Conservation (phyloP, 37 sponge, comb jelly and placozoan genomes). For the Dysidea cf. avara region DNA sequence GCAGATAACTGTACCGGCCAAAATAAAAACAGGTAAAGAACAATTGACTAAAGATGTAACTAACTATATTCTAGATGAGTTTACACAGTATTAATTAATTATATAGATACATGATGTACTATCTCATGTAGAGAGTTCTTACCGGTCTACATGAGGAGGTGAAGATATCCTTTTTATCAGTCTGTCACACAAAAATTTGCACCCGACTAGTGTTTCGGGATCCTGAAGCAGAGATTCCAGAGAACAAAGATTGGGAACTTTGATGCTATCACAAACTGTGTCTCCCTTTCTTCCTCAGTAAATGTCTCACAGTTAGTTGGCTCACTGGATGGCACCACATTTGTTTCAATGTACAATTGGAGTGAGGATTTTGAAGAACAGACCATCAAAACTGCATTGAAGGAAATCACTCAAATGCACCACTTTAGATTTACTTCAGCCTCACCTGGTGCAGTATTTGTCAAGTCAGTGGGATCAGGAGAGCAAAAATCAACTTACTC, state of each 20-base stretch:
- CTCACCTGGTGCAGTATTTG: no score
- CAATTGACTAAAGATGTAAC: not conserved
- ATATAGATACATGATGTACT: not conserved
- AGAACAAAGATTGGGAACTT: not conserved
- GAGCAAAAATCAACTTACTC: no score
- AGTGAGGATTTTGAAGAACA: no score
- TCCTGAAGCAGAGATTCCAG: slow-evolving; percentile 1
- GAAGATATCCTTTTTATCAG: not conserved
- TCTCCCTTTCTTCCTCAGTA: not conserved
- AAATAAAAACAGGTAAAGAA: slow-evolving; percentile 3
- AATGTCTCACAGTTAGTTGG: not conserved
- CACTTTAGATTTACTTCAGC: no score
- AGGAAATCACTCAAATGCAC: no score
- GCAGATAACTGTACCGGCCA: slow-evolving; percentile 8
- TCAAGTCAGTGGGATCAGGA: no score
- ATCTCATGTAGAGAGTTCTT: not conserved
- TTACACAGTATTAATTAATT: not conserved
- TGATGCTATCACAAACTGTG: not conserved
- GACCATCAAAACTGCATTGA: no score
- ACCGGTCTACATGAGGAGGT: not conserved
- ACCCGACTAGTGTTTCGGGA: not conserved
- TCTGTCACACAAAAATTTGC: not conserved
- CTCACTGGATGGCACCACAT: no score
- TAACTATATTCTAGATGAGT: not conserved
- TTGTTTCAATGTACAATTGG: no score